phyloP scores from a whole-genome alignment of 2,113 vertebrate genomes.

The Ia io region DNA sequence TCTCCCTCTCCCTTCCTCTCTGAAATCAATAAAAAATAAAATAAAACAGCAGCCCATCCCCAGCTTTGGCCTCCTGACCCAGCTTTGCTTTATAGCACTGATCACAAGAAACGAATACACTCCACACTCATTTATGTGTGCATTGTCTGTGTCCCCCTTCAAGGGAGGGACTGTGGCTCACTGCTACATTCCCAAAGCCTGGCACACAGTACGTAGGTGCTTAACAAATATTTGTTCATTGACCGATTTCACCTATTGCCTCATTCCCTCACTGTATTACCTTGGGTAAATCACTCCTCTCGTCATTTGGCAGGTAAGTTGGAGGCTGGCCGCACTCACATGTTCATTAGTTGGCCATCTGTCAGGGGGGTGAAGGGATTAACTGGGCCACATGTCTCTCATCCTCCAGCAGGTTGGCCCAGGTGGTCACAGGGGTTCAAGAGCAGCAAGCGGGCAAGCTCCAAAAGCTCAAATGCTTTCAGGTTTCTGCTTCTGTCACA shows the following conservation, averaged over 20 bases:
- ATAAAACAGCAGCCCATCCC: neutral
- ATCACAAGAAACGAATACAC: neutral
- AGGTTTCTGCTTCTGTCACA: neutral
- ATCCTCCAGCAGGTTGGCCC: neutral
- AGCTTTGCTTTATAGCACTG: neutral
- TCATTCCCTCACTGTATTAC: neutral
- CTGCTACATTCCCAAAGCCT: neutral
- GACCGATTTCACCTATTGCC: neutral
- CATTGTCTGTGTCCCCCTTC: neutral
- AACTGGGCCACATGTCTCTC: neutral
- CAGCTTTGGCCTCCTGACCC: neutral
- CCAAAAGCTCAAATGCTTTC: neutral
- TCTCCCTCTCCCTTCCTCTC: neutral
- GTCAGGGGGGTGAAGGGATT: neutral
- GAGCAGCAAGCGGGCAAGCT: neutral
- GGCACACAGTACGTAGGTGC: neutral
- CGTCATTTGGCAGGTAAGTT: neutral
- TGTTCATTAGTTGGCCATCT: neutral
- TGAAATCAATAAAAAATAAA: neutral
- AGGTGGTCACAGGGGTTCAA: neutral
- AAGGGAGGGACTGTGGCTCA: neutral
- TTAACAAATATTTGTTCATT: neutral
- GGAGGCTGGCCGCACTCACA: neutral
- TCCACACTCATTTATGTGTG: neutral
- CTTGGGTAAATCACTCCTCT: neutral